These are phyloP conservation scores for Guaruba guarouba DNA, from an alignment of 2,113 vertebrate species.

Conservation along the genomic window DNA sequence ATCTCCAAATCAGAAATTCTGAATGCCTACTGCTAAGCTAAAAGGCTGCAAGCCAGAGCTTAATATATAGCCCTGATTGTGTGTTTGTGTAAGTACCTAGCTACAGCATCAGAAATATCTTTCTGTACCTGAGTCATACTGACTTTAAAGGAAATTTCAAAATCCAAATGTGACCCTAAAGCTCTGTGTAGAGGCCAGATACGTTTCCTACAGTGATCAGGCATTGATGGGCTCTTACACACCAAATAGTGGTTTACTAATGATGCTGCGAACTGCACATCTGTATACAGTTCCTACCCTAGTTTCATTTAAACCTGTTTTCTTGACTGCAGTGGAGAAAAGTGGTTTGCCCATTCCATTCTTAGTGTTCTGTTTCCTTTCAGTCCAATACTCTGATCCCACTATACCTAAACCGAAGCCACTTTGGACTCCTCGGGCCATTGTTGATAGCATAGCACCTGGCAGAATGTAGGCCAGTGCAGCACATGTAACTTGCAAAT, in stretches of 20 bases:
- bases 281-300: neutral
- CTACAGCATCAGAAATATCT: neutral
- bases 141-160: neutral
- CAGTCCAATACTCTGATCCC: neutral
- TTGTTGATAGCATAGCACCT: neutral
- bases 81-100: neutral
- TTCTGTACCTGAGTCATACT: neutral
- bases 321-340: neutral
- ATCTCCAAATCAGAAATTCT: neutral
- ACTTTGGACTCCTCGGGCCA: neutral
- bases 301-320: neutral
- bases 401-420: neutral
- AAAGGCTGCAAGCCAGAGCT: neutral
- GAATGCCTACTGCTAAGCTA: neutral
- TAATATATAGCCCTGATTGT: neutral
- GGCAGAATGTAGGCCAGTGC: neutral
- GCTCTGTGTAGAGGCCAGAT: neutral
- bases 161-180: neutral
- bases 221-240: neutral
- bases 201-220: neutral
- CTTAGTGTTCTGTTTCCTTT: neutral
- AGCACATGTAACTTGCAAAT: neutral
- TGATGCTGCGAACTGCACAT: neutral
- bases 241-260: neutral
- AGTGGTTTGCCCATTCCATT: fast-evolving